A percentile compares a stretch with the other conserved stretches of the same genome.
Evolutionary conservation across 2,888 invertebrate genomes (phyloP).

Genomic region (Eupelmus urozonus): DNA sequence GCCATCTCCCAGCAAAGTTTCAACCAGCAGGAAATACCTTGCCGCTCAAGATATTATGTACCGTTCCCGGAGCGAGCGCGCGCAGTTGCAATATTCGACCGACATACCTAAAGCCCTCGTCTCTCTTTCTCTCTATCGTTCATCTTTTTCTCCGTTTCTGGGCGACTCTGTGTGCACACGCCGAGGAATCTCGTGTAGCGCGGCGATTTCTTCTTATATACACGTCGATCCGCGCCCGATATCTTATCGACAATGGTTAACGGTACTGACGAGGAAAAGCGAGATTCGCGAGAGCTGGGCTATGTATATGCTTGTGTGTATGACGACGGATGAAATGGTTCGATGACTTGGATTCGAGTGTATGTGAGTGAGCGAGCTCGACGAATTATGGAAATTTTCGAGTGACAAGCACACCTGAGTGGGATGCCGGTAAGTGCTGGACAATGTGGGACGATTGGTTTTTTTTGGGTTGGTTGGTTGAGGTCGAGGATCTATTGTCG

Average conservation of each 20-base stretch:
- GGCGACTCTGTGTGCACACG: background rate
- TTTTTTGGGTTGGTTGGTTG: too few species aligned
- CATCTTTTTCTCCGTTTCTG: slow-evolving; percentile 21
- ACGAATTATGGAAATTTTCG: slow-evolving; percentile 5
- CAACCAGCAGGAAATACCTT: slow-evolving; percentile 29
- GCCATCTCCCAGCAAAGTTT: slow-evolving; percentile 24
- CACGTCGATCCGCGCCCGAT: slow-evolving; percentile 51
- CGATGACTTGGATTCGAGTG: slow-evolving; percentile 9
- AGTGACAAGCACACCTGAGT: background rate
- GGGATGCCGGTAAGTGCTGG: background rate
- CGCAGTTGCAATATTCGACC: slow-evolving; percentile 43
- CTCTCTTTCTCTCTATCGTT: slow-evolving; percentile 20
- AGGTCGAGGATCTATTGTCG: too few species aligned
- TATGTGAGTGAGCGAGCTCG: background rate
- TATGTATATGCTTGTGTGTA: background rate
- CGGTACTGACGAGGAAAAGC: slow-evolving; percentile 57
- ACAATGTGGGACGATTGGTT: background rate
- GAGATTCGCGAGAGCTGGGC: slow-evolving; percentile 13
- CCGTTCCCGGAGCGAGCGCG: slow-evolving; percentile 23
- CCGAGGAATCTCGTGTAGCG: slow-evolving; percentile 37
- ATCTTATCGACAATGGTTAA: slow-evolving; percentile 61
- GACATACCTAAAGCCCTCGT: slow-evolving; percentile 46
- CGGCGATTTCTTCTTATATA: slow-evolving; percentile 52
- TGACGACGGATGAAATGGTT: slow-evolving; percentile 20
- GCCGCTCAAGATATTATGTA: slow-evolving; percentile 43